phyloP scores from a whole-genome alignment of 2,797 vertebrate species.

The Lutjanus campechanus region DNA sequence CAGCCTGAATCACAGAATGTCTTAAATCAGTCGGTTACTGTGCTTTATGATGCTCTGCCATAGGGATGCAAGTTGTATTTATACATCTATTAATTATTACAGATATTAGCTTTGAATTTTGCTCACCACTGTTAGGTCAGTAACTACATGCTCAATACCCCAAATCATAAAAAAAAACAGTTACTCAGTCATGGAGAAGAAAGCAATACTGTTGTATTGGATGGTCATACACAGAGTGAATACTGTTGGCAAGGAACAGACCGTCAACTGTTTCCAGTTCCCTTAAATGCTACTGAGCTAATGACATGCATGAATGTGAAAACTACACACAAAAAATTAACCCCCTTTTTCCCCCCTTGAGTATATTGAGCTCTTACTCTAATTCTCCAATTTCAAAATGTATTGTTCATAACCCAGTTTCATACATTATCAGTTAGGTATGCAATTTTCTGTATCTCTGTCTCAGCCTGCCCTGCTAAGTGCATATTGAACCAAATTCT shows the following conservation, averaged over 20 bases:
- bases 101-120: not conserved
- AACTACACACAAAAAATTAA: conserved; percentile 7
- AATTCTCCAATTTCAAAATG: conserved; percentile 27
- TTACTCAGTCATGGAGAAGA: not conserved
- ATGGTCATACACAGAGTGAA: not conserved
- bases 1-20: not conserved
- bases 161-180: not conserved
- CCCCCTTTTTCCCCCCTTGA: not conserved
- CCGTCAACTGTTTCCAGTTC: not conserved
- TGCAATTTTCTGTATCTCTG: not conserved
- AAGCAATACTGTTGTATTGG: not conserved
- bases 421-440: conserved; percentile 8
- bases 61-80: not conserved
- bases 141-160: not conserved
- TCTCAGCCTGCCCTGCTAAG: not conserved
- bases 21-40: not conserved
- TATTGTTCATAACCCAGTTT: conserved; percentile 28
- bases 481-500: not conserved
- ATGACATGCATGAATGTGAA: not conserved
- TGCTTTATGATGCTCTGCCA: not conserved
- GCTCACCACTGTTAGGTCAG: not conserved
- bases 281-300: not conserved
- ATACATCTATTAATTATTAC: not conserved
- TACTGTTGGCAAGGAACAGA: not conserved
- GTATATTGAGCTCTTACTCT: conserved; percentile 21